Evolutionary conservation across 2,797 vertebrate genomes (phyloP), one percentile per base, ranked within the genome.

Genomic region (Falco columbarius): DNA sequence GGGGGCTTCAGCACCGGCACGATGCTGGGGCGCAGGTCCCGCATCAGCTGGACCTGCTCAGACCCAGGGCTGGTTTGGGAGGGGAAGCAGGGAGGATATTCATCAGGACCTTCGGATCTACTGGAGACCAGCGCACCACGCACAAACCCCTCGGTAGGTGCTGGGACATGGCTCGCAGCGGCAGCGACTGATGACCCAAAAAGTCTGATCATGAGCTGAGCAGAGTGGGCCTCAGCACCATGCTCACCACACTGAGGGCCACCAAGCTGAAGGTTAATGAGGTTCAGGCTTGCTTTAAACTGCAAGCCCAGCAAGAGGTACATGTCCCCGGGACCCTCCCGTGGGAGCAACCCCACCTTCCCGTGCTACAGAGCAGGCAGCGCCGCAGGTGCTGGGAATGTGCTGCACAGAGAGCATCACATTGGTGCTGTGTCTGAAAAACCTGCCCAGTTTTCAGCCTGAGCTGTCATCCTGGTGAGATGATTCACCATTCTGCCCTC

Each of bases 1-100:
- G 10, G 0, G 3, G 10, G 38, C 34, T 72, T 36, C 36, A 36
- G 36, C 36, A 36, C 44, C 1, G 3, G 63, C 56, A 59, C 18
- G 7, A 12, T 6, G 7, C 10, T 0, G 14, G 23, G 55, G 20
- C 11, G 12, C 30, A n/a, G 38, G 19, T 56, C 40, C 32, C 14
- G 0, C 0, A 0, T 20, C 72, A 40, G 22, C 52, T 73, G 6
- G 1, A 32, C 15, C 58, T 23, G 16, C 76, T 54, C 0, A 0
- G 20, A 3, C 2, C 6, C 2, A 0, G 42, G 2, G 17, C 18
- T 20, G 52, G 6, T 29, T 32, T 51, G 61, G 49, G 10, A 75
- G 7, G 14, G 20, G 34, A 74, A 24, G 42, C 12, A n/a, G 54
- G 1, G 3, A 73, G 49, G n/a, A 89, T 4, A 10, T 36, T 36